Conservation (phyloP, 2,113 vertebrate genomes). For the Takifugu bimaculatus region DNA sequence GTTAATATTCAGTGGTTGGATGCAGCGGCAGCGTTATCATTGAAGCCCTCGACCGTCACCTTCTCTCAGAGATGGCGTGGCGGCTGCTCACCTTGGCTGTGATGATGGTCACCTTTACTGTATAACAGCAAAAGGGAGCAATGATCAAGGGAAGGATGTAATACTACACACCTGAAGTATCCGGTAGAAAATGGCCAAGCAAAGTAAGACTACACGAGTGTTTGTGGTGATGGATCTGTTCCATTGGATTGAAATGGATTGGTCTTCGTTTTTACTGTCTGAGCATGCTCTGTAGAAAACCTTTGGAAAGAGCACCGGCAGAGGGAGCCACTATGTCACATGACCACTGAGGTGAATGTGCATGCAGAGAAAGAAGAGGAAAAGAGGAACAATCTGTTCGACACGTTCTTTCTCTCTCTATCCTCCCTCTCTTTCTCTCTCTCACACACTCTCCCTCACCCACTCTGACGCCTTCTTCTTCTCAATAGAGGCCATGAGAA, state of each 20-base stretch:
- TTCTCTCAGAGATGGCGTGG: no score
- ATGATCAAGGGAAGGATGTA: no score
- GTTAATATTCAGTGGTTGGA: no score
- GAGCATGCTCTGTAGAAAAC: constrained; percentile 73
- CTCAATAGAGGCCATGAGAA: constrained; percentile 73
- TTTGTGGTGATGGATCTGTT: constrained; percentile 33
- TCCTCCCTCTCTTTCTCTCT: constrained; percentile 9
- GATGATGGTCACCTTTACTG: no score
- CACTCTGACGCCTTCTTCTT: constrained; percentile 55
- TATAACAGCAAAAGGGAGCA: no score
- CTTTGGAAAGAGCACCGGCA: constrained; percentile 67
- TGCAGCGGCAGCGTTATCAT: no score
- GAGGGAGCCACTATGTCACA: constrained; percentile 76
- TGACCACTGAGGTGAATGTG: constrained; percentile 72
- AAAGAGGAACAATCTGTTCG: constrained; percentile 72
- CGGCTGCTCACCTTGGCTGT: no score
- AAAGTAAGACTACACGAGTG: background rate
- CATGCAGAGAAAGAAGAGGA: constrained; percentile 69
- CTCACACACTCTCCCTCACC: constrained; percentile 10
- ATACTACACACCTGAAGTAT: background rate
- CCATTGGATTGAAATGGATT: constrained; percentile 33
- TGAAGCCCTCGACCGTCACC: no score
- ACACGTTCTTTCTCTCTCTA: constrained; percentile 45
- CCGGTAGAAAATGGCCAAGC: background rate
- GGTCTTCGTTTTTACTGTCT: constrained; percentile 59